Evolutionary conservation across 2,113 vertebrate species (phyloP), one percentile per base, ranked within the genome.

Genomic region (Antennarius striatus): DNA sequence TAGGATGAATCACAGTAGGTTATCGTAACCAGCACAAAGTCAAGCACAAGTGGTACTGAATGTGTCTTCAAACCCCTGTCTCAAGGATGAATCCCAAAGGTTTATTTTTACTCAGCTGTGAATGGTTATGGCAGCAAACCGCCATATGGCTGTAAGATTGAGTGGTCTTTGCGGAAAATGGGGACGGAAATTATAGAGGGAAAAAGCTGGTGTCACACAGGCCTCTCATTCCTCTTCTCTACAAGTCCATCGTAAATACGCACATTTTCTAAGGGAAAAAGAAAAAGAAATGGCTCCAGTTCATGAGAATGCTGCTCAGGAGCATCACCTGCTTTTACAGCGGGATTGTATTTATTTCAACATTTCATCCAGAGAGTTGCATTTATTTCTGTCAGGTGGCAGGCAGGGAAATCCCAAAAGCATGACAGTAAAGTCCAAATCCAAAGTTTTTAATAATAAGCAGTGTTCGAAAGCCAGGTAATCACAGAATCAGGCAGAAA

Each of bases 81-180:
- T 71, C 79, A 58, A 88, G 74, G 87, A 91, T 84, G 84, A 78
- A 48, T 85, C 86, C 83, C 73, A 43, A 63, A 73, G 75, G 88
- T 85, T 90, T 91, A 89, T 92, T 92, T 91, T 90, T 86, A 82
- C 86, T 89, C 85, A 81, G 84, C 87, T 89, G 82, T 80, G 86
- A 90, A 89, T 81, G 79, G 86, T 90, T 91, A 90, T 82, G 83
- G 89, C 85, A 89, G 79, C 63, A 86, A 88, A 90, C 88, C 87
- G 8, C 85, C 88, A 80, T 85, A 90, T 82, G 90, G 89, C 83
- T 82, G 74, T 87, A 83, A 88, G 86, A 88, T 77, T 75, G 88
- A 90, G 88, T 90, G 90, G 91, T 91, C 91, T 82, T 86, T 61
- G 84, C 86, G 88, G 88, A 88, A 88, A 91, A 91, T 78, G 85